Evolutionary conservation across 1,140 invertebrate species (phyloP).

Genomic region (Nomia melanderi): DNA sequence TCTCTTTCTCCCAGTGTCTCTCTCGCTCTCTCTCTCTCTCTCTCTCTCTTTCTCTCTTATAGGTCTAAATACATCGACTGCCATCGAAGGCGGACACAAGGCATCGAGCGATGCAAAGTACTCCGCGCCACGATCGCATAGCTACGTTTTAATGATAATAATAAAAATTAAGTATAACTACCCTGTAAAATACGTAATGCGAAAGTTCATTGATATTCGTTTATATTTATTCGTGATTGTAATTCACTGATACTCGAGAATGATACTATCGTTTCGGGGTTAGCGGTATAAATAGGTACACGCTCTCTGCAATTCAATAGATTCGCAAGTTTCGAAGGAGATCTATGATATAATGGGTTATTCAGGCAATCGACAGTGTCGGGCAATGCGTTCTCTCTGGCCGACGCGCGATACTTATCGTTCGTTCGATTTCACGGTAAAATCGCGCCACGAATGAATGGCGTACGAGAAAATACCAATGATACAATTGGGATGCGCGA

Average conservation of each 20-base stretch:
- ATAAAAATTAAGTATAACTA: slow-evolving; percentile 74
- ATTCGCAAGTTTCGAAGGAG: slow-evolving; percentile 56
- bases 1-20: slow-evolving; percentile 34
- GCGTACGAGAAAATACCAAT: slow-evolving; percentile 24
- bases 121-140: slow-evolving; percentile 58
- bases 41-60: slow-evolving; percentile 29
- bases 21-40: no score
- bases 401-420: slow-evolving; percentile 27
- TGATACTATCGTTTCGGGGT: slow-evolving; percentile 70
- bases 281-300: slow-evolving; percentile 70
- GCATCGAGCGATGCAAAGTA: slow-evolving; percentile 46
- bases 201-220: slow-evolving; percentile 72
- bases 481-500: slow-evolving; percentile 13
- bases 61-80: slow-evolving; percentile 77
- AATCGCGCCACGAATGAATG: background rate
- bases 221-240: slow-evolving; percentile 66
- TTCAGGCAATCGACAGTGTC: slow-evolving; percentile 46
- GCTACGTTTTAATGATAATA: slow-evolving; percentile 69
- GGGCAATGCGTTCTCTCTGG: slow-evolving; percentile 39
- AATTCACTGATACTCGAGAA: slow-evolving; percentile 63
- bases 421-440: slow-evolving; percentile 3
- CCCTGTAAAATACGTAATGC: slow-evolving; percentile 78
- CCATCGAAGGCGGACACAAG: slow-evolving; percentile 61
- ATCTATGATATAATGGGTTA: slow-evolving; percentile 37
- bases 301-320: slow-evolving; percentile 47